phyloP scores from a whole-genome alignment of 1,140 invertebrate species.

The Musca domestica region DNA sequence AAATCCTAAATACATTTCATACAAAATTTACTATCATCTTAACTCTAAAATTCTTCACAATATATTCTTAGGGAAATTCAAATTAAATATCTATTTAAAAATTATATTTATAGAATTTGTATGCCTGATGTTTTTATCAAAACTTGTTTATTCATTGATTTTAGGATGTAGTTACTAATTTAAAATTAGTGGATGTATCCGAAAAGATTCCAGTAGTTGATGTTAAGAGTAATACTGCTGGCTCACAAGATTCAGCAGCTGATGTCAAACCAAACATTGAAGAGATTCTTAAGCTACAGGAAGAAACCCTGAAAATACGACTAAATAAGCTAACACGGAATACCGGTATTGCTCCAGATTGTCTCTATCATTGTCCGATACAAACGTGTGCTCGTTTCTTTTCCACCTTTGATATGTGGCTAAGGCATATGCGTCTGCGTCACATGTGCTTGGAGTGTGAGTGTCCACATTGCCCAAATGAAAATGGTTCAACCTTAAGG shows the following conservation, averaged over 20 bases:
- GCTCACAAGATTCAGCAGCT: too few relatives aligned
- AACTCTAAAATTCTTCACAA: too few relatives aligned
- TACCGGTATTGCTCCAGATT: conserved; percentile 14
- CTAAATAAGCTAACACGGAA: neutral
- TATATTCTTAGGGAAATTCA: too few relatives aligned
- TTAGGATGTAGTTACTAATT: neutral
- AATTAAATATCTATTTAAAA: neutral
- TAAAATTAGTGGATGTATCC: neutral
- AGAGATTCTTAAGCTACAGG: conserved; percentile 1
- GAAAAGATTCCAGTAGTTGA: neutral
- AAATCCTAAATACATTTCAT: too few relatives aligned
- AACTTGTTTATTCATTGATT: neutral
- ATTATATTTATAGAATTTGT: neutral
- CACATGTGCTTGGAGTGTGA: conserved; percentile 11
- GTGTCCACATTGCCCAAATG: conserved; percentile 22
- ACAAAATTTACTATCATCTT: too few relatives aligned
- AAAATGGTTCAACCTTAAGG: neutral
- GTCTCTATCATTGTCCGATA: conserved; percentile 15
- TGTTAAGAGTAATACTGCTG: neutral
- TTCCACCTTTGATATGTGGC: conserved; percentile 16
- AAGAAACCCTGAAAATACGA: conserved; percentile 8
- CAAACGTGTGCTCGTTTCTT: conserved; percentile 22
- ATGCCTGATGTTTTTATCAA: neutral
- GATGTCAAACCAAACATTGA: conserved; percentile 20
- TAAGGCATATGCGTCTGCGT: conserved; percentile 6